Evolutionary conservation across 2,888 invertebrate species (phyloP).

Genomic region (Drosophila kambysellisi): DNA sequence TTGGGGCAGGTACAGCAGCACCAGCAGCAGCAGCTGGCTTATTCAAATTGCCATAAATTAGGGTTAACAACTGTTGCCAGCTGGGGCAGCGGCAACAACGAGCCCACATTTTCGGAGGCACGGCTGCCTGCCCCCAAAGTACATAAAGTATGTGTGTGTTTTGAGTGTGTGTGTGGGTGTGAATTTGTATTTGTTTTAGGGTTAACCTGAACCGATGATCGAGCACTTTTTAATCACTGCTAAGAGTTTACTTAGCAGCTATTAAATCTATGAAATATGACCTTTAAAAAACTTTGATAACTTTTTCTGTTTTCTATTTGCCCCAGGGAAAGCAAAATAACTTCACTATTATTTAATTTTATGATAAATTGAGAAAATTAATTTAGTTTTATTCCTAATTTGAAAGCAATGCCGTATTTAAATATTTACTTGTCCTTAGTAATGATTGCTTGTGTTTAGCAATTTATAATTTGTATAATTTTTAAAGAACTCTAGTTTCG

Average conservation of each 20-base stretch:
- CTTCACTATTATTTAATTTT: background rate
- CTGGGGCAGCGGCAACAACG: constrained; percentile 18
- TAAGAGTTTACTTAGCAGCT: background rate
- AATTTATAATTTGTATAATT: too few species aligned
- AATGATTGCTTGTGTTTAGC: background rate
- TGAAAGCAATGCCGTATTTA: fast-evolving
- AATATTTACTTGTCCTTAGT: background rate
- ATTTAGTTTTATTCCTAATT: background rate
- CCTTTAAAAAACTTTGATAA: background rate
- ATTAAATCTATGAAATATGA: background rate
- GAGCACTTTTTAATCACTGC: constrained; percentile 12
- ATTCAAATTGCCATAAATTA: constrained; percentile 77
- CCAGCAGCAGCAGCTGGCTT: constrained; percentile 56
- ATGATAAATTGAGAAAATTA: background rate
- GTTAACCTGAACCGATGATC: constrained; percentile 11
- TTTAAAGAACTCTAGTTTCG: too few species aligned
- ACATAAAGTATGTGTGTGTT: constrained; percentile 6
- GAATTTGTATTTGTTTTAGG: background rate
- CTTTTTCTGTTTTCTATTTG: background rate
- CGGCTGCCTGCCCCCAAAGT: constrained; percentile 5
- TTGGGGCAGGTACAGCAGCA: constrained; percentile 1
- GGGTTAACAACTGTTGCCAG: constrained; percentile 71
- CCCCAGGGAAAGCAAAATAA: background rate
- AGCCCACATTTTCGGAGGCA: constrained; percentile 16
- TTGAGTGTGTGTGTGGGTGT: constrained; percentile 20